Conservation (phyloP, 2,888 invertebrate genomes). For the Neria commutata region DNA sequence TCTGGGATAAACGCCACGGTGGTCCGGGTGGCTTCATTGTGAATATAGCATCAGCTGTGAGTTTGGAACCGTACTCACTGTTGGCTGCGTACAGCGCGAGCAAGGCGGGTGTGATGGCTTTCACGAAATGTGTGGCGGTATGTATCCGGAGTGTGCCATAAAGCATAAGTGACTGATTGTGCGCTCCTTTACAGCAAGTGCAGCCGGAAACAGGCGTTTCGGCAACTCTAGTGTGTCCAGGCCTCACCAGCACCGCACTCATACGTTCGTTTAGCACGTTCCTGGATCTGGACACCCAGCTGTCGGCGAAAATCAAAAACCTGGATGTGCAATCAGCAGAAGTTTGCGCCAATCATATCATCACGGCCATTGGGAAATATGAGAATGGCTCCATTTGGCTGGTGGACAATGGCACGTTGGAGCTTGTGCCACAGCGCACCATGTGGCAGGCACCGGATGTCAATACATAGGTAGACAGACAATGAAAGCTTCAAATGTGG, state of each 20-base stretch:
- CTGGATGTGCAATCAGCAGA: constrained; percentile 37
- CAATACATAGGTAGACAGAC: too few species aligned
- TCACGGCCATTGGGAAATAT: constrained; percentile 49
- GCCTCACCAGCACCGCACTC: constrained; percentile 41
- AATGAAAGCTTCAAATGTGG: too few species aligned
- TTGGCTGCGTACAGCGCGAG: constrained; percentile 58
- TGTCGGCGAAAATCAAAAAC: constrained; percentile 29
- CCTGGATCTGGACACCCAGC: constrained; percentile 40
- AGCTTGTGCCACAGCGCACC: too few species aligned
- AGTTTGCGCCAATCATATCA: constrained; percentile 48
- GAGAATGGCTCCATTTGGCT: constrained; percentile 57
- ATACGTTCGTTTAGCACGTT: constrained; percentile 43
- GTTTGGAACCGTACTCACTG: constrained; percentile 44
- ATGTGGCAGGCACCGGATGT: too few species aligned
- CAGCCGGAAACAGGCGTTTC: constrained; percentile 43
- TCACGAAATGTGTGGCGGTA: constrained; percentile 56
- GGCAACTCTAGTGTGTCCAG: constrained; percentile 45
- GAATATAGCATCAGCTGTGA: constrained; percentile 57
- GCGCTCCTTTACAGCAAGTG: constrained; percentile 34
- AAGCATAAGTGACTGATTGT: too few species aligned
- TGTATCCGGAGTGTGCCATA: too few species aligned
- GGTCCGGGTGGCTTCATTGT: constrained; percentile 60
- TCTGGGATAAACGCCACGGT: constrained; percentile 60
- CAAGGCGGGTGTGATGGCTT: constrained; percentile 60
- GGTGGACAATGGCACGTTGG: constrained; percentile 46